Base-by-base conservation (phyloP, 2,888 invertebrate species). In the Volucella zonaria region DNA sequence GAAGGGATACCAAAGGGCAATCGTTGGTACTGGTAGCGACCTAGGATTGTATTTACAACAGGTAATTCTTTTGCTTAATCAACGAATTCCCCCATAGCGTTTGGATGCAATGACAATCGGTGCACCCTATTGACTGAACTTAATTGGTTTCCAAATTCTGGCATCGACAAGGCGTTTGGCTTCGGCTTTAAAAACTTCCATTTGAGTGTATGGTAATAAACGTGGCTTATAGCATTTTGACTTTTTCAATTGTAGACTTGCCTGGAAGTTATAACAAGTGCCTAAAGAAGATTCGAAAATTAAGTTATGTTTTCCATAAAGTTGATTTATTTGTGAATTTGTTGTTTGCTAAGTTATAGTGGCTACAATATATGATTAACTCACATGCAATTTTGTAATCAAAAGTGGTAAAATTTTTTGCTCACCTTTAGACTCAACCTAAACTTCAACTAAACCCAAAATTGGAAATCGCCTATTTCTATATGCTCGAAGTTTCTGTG, bases 41-140 rank as follows among this genome's bases (percentile, higher is more conserved):
- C 91, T 38, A 88, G 88, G 54, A 89, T 90, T 0, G 90, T 91
- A 77, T 86, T 90, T 15, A 91, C 88, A n/a, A 89, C 89, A 47
- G 90, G 67, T 31, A 89, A 87, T 40, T 89, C 81, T 68, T 87
- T 86, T 82, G 88, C 18, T 3, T 23, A 2, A 23, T 23, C 2
- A 23, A 47, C 88, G 79, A n/a, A 90, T 82, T 10, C 62, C 49
- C 3, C 87, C 88, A 77, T 89, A 82, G 3, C 85, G 81, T 67
- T 90, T 90, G 14, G 88, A 70, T 12, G 89, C 88, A n/a, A 89
- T 88, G 8, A 90, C 89, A 4, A 89, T 88, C 1, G 90, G 89
- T n/a, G 90, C 89, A 8, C 88, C 89, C 89, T 89, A 90, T 9
- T 86, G 14, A 86, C 90, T 87, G 89, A 89, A 71, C 71, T 71